A percentile compares a stretch with the other conserved stretches of the same genome.
Conservation (phyloP, 1,140 invertebrate species). For the Hyles euphorbiae region DNA sequence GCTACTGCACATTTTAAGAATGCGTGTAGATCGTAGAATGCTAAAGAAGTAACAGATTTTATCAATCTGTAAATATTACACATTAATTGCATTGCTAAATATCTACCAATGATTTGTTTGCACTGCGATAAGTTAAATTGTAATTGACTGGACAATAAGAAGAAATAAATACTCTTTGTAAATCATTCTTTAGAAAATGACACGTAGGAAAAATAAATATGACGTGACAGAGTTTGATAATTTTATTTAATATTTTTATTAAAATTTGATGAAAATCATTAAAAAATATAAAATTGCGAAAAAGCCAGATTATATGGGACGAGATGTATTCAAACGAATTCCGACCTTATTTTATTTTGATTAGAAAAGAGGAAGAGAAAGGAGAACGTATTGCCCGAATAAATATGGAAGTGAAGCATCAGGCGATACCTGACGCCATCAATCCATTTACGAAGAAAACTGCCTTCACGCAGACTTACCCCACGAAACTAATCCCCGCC, state of each 20-base stretch:
- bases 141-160: no score
- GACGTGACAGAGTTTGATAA: no score
- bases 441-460: conserved; percentile 63
- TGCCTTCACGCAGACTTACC: conserved; percentile 58
- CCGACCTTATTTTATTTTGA: conserved; percentile 53
- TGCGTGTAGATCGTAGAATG: no score
- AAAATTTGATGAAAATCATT: neutral
- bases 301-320: neutral
- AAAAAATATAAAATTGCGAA: conserved; percentile 7
- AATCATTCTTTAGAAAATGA: no score
- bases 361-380: conserved; percentile 63
- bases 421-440: conserved; percentile 28
- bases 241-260: neutral
- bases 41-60: no score
- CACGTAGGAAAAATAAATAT: no score
- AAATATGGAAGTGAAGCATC: conserved; percentile 61
- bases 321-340: conserved; percentile 61
- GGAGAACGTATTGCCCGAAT: conserved; percentile 59
- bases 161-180: no score
- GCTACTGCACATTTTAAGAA: neutral
- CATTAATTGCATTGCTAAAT: no score
- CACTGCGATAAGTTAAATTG: no score
- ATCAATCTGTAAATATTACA: no score
- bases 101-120: no score
- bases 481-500: conserved; percentile 52